A percentile compares a stretch with the other conserved stretches of the same genome.
phyloP scores from a whole-genome alignment of 2,113 vertebrate genomes.

The Numenius arquata region DNA sequence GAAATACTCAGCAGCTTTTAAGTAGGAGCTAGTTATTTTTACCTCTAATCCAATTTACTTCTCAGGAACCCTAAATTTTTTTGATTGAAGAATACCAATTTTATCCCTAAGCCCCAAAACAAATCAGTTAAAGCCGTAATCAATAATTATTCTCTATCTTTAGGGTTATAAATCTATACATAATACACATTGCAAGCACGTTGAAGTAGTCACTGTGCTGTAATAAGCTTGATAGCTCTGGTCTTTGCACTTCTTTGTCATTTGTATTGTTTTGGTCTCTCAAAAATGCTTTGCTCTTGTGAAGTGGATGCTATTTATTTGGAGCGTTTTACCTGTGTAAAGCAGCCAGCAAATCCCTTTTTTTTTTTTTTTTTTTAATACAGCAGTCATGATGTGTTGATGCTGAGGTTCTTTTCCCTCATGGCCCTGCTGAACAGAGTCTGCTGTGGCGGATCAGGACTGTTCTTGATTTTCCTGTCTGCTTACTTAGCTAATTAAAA shows the following conservation, averaged over 20 bases:
- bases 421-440: conserved; percentile 6
- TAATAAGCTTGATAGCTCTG: not conserved
- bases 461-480: conserved; percentile 61
- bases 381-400: not conserved
- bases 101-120: not conserved
- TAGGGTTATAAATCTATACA: not conserved
- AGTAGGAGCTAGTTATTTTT: not conserved
- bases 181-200: not conserved
- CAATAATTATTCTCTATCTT: not conserved
- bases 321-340: conserved; percentile 32
- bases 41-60: not conserved
- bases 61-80: not conserved
- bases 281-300: not conserved
- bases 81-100: not conserved
- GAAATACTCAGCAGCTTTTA: not conserved
- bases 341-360: conserved; percentile 36
- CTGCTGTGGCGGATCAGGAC: conserved; percentile 27
- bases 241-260: not conserved
- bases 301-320: not conserved
- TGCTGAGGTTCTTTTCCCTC: conserved; percentile 2
- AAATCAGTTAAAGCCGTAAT: not conserved
- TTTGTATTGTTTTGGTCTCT: not conserved
- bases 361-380: too few relatives aligned
- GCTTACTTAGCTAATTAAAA: conserved; percentile 76
- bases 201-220: not conserved